These are phyloP conservation scores for Theristicus caerulescens DNA, from an alignment of 2,113 vertebrate genomes.

Conservation along the genomic window DNA sequence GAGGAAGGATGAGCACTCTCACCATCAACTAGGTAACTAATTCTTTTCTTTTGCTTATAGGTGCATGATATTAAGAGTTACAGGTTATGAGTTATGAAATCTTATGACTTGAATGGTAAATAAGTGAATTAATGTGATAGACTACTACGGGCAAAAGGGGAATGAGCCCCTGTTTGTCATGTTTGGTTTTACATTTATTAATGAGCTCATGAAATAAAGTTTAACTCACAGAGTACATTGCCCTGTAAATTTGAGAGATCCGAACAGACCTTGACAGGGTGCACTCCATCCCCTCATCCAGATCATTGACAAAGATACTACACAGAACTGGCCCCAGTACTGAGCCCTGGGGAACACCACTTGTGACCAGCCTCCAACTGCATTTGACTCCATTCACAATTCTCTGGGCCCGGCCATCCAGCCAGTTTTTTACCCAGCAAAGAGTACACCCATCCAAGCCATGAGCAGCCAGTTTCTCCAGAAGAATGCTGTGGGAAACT, in stretches of 20 bases:
- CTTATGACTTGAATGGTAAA: neutral
- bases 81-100: neutral
- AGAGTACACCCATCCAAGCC: accelerated
- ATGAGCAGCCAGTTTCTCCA: too few relatives aligned
- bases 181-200: neutral
- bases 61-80: neutral
- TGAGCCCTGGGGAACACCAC: neutral
- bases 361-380: accelerated
- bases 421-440: neutral
- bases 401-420: accelerated
- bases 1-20: neutral
- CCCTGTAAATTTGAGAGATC: neutral
- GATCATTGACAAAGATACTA: neutral
- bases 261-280: neutral
- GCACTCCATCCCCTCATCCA: accelerated
- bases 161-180: neutral
- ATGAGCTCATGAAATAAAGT: neutral
- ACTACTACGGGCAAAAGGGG: too few relatives aligned
- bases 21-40: neutral
- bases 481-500: too few relatives aligned
- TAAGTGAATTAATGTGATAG: neutral
- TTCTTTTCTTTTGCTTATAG: neutral
- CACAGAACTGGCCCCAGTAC: neutral
- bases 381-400: neutral
- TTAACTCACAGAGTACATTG: neutral